A percentile compares a stretch with the other conserved stretches of the same genome.
Evolutionary conservation across 2,113 vertebrate genomes (phyloP).

Genomic region (Cololabis saira): DNA sequence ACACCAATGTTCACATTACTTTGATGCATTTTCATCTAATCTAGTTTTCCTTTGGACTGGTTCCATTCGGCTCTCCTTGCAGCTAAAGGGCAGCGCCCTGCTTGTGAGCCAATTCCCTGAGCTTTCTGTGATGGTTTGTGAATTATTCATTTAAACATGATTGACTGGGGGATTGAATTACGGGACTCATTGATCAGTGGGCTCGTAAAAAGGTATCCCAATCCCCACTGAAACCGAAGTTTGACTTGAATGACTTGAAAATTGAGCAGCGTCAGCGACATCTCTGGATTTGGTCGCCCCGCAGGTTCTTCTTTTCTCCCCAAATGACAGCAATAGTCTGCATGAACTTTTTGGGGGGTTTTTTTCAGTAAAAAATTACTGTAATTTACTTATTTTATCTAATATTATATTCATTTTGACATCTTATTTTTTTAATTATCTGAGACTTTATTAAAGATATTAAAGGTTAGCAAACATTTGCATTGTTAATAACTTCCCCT

Average conservation of each 20-base stretch:
- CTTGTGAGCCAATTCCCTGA: conserved; percentile 51
- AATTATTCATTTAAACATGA: conserved; percentile 77
- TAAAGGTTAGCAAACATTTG: too few species aligned
- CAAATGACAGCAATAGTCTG: background rate
- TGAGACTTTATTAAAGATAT: background rate
- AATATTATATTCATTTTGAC: too few species aligned
- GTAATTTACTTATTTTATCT: background rate
- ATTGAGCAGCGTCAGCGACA: conserved; percentile 27
- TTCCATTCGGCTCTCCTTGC: conserved; percentile 31
- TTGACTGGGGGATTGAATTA: conserved; percentile 73
- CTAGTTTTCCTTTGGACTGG: conserved; percentile 18
- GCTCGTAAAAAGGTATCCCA: conserved; percentile 68
- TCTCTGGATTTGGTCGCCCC: background rate
- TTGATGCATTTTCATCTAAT: conserved; percentile 23
- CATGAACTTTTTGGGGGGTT: background rate
- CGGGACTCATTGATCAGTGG: conserved; percentile 71
- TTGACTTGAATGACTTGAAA: conserved; percentile 61
- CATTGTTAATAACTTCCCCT: too few species aligned
- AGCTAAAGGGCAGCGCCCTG: conserved; percentile 17
- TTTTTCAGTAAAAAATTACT: background rate
- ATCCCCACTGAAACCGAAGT: conserved; percentile 66
- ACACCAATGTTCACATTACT: conserved; percentile 8
- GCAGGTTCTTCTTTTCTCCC: background rate
- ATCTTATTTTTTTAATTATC: too few species aligned
- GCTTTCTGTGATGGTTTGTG: conserved; percentile 64